phyloP scores from a whole-genome alignment of 2,113 vertebrate genomes.

The Sitta europaea region DNA sequence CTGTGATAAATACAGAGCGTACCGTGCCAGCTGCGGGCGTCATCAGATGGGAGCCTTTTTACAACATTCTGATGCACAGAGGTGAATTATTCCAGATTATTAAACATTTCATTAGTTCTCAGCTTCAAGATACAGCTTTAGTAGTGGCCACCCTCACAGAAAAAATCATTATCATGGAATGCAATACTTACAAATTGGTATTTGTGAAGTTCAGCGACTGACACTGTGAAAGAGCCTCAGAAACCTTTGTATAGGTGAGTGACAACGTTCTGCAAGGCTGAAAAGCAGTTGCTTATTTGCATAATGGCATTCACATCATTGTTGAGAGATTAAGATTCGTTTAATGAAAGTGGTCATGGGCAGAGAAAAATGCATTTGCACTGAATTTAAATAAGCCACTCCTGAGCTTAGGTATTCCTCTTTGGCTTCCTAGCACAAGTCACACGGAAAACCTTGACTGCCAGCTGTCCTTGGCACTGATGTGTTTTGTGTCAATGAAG shows the following conservation, averaged over 20 bases:
- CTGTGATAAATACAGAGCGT: slow-evolving; percentile 12
- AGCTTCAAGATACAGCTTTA: not conserved
- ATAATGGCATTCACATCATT: slow-evolving; percentile 26
- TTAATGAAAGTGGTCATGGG: not conserved
- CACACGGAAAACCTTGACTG: not conserved
- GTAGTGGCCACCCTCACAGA: not conserved
- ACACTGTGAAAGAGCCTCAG: not conserved
- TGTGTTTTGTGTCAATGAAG: not conserved
- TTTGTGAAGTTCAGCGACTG: not conserved
- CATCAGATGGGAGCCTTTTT: slow-evolving; percentile 35
- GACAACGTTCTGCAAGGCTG: not conserved
- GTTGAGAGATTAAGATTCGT: slow-evolving; percentile 24
- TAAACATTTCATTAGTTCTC: slow-evolving; percentile 27
- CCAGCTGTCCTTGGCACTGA: not conserved
- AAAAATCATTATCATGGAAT: not conserved
- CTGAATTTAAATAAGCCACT: not conserved
- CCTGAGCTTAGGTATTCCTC: not conserved
- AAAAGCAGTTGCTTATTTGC: slow-evolving; percentile 35
- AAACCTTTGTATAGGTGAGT: not conserved
- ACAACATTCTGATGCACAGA: not conserved
- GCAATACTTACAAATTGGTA: not conserved
- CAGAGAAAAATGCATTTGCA: not conserved
- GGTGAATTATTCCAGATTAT: slow-evolving; percentile 35
- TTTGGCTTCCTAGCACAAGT: not conserved
- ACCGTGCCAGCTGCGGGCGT: not conserved